Evolutionary conservation across 2,113 vertebrate species (phyloP), one percentile per base, ranked within the genome.

Genomic region (Spheniscus mendiculus): DNA sequence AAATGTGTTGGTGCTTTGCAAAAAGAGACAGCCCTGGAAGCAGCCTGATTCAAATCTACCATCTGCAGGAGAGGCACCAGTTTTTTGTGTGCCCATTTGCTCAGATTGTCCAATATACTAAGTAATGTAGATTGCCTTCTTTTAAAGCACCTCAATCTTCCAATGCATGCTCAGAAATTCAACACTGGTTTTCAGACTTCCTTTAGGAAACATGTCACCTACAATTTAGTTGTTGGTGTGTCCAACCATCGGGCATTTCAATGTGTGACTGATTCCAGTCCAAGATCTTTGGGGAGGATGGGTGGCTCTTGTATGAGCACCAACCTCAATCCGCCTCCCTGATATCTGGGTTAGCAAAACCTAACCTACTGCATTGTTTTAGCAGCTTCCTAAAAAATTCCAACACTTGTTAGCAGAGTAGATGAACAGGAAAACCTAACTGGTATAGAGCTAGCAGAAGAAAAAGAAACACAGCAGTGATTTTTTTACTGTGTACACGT

Each of bases 11-110:
- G 16, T 71, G 12, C 13, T 90, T 34, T 59, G 38, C 23, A 52
- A 61, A 59, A 82, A 23, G 6, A 42, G 3, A 4, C 12, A 34
- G 9, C 8, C 42, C 21, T 63, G n/a, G 21, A 36, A 47, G 27
- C 5, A 30, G 3, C 11, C 22, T 0, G 1, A 44, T 44, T 59
- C 15, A 50, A 59, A 59, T 27, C 16, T 19, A 13, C 11, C 6
- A 3, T 13, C 22, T 20, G 5, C 12, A 16, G 44, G 11, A 79
- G 29, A 26, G 5, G 6, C 22, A 58, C 5, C 30, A 27, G 2
- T 3, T 72, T 70, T 77, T 80, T 65, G 12, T 1, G 1, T 10
- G 18, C 6, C 1, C 3, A 0, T 62, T 85, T 85, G 11, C 29
- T 32, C 8, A 12, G 2, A 1, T 32, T 81, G 10, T 30, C 11